Percentiles rank a stretch among this genome's conserved stretches.
These are phyloP conservation scores for Drosophila emarginata DNA, from an alignment of 2,888 invertebrate species.

Conservation along the genomic window DNA sequence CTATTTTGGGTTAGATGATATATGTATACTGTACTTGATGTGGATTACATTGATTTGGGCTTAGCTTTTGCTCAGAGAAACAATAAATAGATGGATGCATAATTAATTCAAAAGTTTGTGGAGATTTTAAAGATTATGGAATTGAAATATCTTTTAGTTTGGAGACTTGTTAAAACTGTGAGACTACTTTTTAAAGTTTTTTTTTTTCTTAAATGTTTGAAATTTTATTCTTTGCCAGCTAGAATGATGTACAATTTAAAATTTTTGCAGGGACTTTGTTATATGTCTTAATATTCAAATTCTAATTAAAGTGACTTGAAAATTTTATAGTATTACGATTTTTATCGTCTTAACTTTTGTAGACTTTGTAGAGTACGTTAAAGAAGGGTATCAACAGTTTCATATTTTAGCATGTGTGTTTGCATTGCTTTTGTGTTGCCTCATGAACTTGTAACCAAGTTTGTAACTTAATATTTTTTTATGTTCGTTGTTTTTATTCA, in stretches of 20 bases:
- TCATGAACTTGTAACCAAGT: slow-evolving; percentile 69
- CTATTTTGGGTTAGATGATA: slow-evolving; percentile 40
- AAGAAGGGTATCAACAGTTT: slow-evolving; percentile 20
- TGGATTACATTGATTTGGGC: background rate
- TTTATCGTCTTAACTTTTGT: background rate
- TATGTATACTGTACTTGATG: background rate
- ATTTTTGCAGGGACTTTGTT: background rate
- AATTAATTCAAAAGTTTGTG: too few species aligned
- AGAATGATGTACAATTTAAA: too few species aligned
- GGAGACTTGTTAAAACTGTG: too few species aligned
- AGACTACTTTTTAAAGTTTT: too few species aligned
- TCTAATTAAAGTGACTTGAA: too few species aligned
- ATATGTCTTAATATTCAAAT: too few species aligned
- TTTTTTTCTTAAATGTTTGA: too few species aligned
- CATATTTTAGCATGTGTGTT: background rate
- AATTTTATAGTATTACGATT: too few species aligned
- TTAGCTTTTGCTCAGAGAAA: background rate
- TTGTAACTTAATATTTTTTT: slow-evolving; percentile 59
- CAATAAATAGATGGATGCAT: too few species aligned
- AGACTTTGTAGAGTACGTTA: background rate
- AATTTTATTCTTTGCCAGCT: too few species aligned
- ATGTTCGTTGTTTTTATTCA: slow-evolving; percentile 33
- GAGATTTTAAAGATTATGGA: too few species aligned
- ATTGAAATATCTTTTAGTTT: too few species aligned
- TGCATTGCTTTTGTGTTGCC: slow-evolving; percentile 40